Conservation (phyloP, 2,797 vertebrate genomes). For the Pipistrellus pygmaeus region DNA sequence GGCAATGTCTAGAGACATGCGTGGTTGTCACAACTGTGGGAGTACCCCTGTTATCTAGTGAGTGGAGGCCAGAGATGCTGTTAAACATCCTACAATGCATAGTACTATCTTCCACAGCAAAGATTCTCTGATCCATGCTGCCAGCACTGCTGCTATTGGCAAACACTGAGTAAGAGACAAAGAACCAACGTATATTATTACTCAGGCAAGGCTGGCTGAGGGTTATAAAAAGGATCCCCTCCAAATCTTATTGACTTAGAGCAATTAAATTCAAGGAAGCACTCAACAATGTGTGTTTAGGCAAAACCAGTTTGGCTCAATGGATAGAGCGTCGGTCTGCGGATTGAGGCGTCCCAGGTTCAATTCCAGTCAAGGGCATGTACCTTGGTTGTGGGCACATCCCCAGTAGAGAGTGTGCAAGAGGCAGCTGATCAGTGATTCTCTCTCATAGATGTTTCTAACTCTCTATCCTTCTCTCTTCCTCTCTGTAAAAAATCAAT, state of each 20-base stretch:
- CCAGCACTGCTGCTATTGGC: neutral
- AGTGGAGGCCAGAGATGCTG: neutral
- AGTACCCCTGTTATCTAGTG: neutral
- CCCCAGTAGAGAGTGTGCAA: no score
- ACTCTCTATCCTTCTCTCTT: no score
- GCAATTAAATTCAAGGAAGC: neutral
- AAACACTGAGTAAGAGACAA: neutral
- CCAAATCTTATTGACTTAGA: neutral
- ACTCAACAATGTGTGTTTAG: neutral
- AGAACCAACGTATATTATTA: neutral
- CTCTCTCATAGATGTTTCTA: no score
- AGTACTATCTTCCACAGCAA: neutral
- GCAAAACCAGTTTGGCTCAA: no score
- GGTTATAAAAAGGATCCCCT: neutral
- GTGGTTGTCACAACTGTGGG: neutral
- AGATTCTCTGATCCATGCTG: neutral
- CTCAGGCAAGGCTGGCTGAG: neutral
- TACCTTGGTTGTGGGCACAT: no score
- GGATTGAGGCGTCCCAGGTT: no score
- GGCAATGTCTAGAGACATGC: neutral
- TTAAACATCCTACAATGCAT: neutral
- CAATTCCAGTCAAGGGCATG: no score
- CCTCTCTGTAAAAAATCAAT: no score
- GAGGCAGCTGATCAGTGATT: no score
- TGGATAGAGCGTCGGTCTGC: no score